These are phyloP conservation scores for Cryptoleucopteryx plumbea DNA, from an alignment of 2,113 vertebrate genomes.

Conservation along the genomic window DNA sequence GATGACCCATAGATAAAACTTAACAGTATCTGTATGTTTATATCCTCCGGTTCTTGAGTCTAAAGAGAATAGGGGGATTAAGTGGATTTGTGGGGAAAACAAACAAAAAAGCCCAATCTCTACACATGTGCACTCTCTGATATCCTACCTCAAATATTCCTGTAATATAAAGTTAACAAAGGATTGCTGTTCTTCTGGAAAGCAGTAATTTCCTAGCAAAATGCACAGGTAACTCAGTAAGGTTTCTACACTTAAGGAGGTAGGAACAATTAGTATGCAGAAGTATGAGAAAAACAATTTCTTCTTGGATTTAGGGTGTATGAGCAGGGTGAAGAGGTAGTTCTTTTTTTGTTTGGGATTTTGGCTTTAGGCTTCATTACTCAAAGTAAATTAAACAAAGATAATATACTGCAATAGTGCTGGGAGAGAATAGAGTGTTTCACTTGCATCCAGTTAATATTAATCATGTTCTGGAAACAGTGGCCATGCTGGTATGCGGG, in stretches of 20 bases:
- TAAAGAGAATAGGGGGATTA: background rate
- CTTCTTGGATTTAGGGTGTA: background rate
- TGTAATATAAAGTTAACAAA: background rate
- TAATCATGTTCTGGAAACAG: background rate
- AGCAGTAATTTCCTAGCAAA: background rate
- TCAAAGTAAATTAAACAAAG: background rate
- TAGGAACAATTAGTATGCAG: background rate
- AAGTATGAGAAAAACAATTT: background rate
- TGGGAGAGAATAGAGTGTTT: background rate
- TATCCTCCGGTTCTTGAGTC: background rate
- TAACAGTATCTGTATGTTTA: accelerated
- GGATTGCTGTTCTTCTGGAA: background rate
- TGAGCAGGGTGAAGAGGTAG: background rate
- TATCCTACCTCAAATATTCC: background rate
- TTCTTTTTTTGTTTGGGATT: background rate
- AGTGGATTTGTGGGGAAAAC: background rate
- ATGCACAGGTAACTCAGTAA: background rate
- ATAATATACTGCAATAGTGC: background rate
- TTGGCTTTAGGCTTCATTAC: background rate
- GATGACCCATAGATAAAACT: background rate
- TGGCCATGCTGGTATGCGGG: no score
- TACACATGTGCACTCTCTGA: background rate
- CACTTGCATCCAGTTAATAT: background rate
- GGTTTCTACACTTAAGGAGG: background rate
- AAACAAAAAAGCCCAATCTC: background rate